Evolutionary conservation across 1,140 invertebrate species (phyloP), one percentile per base, ranked within the genome.

Genomic region (Pentalonia nigronervosa): DNA sequence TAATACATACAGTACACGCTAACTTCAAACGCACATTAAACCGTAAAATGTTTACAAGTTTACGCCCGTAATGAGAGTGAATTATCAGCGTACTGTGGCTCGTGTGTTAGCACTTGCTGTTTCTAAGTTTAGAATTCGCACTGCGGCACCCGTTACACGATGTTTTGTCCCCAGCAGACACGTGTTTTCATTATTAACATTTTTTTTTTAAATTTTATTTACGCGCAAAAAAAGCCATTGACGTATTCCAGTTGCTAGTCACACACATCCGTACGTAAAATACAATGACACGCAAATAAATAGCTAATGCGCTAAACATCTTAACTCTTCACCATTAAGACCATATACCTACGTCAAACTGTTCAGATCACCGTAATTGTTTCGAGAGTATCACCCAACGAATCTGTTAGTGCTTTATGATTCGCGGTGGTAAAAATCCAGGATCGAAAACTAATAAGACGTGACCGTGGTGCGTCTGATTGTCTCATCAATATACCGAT

Each of bases 61-160:
- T 25, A 45, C 83, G 83, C 36, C 23, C 11, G 36, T 23, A 21
- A 53, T 6, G 3, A 76, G 60, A 30, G 36, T 45, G 83, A 30
- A 81, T 1, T n/a, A 23, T 17, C 45, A 86, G 9, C 41, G 25
- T 23, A 30, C 45, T 4, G 45, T 30, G 41, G 41, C 83, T 23
- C 9, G 23, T 11, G 50, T 53, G 50, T 84, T 45, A 45, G 11
- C 45, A n/a, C 84, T 86, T 14, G 84, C 23, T 11, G 84, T 86
- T 86, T 86, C 84, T 45, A 86, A 86, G 36, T 86, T 86, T 47
- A 25, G 84, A 86, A 86, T 86, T 84, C 41, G 36, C 83, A 45
- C 36, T 76, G 83, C 23, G 17, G 21, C 23, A 84, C 36, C 83
- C 83, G 83, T 21, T 45, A 36, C 9, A 4, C 41, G 84, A 25